phyloP scores from a whole-genome alignment of 2,888 invertebrate genomes.

The Rhaphigaster nebulosa region DNA sequence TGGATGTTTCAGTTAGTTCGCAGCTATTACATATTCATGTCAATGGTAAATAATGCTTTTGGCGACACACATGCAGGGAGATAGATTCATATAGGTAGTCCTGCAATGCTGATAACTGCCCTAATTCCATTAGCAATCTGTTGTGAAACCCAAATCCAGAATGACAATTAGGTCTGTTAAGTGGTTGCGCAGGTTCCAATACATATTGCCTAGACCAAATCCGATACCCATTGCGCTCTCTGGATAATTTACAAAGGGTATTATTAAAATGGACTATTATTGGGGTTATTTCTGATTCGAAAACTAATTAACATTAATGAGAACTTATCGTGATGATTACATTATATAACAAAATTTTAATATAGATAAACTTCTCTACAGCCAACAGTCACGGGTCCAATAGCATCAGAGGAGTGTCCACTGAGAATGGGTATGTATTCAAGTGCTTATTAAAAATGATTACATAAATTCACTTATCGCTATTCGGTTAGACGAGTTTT shows the following conservation, averaged over 20 bases:
- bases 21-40: conserved; percentile 39
- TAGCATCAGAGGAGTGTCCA: too few relatives aligned
- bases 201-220: not conserved
- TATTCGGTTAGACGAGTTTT: too few relatives aligned
- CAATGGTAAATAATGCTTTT: not conserved
- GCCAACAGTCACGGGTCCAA: too few relatives aligned
- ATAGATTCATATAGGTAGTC: conserved; percentile 14
- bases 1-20: not conserved
- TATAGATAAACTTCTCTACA: too few relatives aligned
- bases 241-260: not conserved
- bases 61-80: not conserved
- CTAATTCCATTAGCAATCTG: conserved; percentile 34
- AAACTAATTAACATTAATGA: not conserved
- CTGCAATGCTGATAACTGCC: conserved; percentile 23
- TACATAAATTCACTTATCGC: too few relatives aligned
- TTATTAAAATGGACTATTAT: not conserved
- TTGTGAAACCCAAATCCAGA: conserved; percentile 35
- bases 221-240: not conserved
- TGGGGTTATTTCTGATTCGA: not conserved
- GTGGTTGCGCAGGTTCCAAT: not conserved
- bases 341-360: too few relatives aligned
- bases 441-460: too few relatives aligned
- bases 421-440: too few relatives aligned
- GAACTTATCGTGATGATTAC: not conserved
- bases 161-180: conserved; percentile 21